These are phyloP conservation scores for Corythaixoides concolor DNA, from an alignment of 2,113 vertebrate species.

Conservation along the genomic window DNA sequence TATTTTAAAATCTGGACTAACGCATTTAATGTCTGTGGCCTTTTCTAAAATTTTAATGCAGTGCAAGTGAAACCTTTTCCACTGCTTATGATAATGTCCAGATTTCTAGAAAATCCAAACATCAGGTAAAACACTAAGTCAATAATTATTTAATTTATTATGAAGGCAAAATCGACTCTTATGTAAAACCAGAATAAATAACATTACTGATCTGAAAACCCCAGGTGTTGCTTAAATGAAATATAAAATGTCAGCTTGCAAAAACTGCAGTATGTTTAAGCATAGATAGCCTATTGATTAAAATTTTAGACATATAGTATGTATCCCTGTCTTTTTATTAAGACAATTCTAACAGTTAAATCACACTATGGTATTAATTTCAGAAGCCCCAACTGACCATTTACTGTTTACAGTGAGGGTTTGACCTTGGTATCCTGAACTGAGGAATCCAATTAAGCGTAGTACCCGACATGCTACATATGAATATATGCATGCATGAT, in stretches of 20 bases:
- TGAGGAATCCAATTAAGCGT: not conserved
- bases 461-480: not conserved
- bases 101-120: not conserved
- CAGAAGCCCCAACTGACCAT: not conserved
- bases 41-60: not conserved
- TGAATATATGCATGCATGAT: not conserved
- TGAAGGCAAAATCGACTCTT: not conserved
- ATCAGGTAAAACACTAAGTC: not conserved
- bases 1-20: not conserved
- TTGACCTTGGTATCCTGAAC: constrained; percentile 14
- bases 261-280: not conserved
- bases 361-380: not conserved
- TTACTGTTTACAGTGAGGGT: constrained; percentile 3
- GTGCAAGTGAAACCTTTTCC: not conserved
- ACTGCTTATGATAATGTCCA: not conserved
- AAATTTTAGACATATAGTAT: not conserved
- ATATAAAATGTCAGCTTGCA: not conserved
- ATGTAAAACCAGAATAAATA: not conserved
- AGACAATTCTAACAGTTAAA: not conserved
- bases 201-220: not conserved
- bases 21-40: not conserved
- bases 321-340: not conserved
- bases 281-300: constrained; percentile 9
- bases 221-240: not conserved
- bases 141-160: not conserved